A percentile compares a stretch with the other conserved stretches of the same genome.
These are phyloP conservation scores for Notechis scutatus DNA, from an alignment of 2,113 vertebrate genomes.

Conservation along the genomic window DNA sequence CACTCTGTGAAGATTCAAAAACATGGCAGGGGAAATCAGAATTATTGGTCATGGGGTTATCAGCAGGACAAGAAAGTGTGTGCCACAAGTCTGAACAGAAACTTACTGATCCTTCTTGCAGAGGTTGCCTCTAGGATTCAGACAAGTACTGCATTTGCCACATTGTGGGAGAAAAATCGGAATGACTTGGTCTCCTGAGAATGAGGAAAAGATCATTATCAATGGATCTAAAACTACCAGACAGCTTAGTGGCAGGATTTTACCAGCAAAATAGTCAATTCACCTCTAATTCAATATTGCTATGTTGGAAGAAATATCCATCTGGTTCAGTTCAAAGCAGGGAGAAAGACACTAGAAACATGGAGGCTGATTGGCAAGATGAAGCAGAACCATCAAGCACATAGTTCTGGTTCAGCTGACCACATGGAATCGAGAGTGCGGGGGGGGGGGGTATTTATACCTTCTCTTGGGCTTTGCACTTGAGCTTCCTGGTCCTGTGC, in stretches of 20 bases:
- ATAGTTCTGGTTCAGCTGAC: too few species aligned
- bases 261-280: background rate
- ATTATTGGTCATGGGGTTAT: background rate
- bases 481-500: too few species aligned
- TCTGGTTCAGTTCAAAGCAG: too few species aligned
- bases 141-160: constrained; percentile 74
- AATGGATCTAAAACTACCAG: background rate
- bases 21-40: rapidly evolving
- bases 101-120: constrained; percentile 74
- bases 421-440: too few species aligned
- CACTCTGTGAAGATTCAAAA: rapidly evolving
- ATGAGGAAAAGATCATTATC: background rate
- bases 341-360: too few species aligned
- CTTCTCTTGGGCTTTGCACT: too few species aligned
- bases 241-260: too few species aligned
- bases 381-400: too few species aligned
- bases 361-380: too few species aligned
- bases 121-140: constrained; percentile 73
- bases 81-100: background rate
- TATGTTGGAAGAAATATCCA: too few species aligned
- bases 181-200: constrained; percentile 83
- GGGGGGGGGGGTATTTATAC: too few species aligned
- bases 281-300: background rate
- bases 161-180: constrained; percentile 78
- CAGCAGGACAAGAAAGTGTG: background rate